Conservation (phyloP, 1,140 invertebrate genomes). For the Telenomus remus region DNA sequence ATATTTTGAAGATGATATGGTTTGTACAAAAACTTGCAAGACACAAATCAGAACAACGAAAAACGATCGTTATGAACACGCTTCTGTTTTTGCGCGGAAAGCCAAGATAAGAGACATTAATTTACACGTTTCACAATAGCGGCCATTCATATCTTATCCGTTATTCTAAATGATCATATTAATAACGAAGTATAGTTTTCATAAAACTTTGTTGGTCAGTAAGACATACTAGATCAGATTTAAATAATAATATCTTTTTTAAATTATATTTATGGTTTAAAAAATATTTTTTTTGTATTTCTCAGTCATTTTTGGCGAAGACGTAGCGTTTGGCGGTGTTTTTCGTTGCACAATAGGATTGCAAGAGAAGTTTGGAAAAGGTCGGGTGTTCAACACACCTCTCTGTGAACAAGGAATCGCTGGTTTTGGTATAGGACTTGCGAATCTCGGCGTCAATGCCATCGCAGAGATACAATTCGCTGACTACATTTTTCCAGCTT, state of each 20-base stretch:
- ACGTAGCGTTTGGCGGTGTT: slow-evolving; percentile 98
- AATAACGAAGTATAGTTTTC: no score
- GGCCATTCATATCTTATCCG: slow-evolving; percentile 18
- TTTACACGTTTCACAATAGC: slow-evolving; percentile 1
- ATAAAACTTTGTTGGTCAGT: no score
- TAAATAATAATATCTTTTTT: no score
- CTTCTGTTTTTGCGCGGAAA: no score
- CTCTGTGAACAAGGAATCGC: slow-evolving; percentile 98
- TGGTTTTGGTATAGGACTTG: slow-evolving; percentile 97
- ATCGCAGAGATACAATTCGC: slow-evolving; percentile 99
- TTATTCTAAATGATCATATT: slow-evolving; percentile 7
- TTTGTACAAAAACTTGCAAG: no score
- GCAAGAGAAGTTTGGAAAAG: slow-evolving; percentile 94
- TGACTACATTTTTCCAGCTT: slow-evolving; percentile 99
- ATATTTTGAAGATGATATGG: neutral
- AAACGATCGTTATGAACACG: no score
- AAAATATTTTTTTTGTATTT: neutral
- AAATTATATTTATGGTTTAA: neutral
- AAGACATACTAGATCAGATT: no score
- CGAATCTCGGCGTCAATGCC: slow-evolving; percentile 90
- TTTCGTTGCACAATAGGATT: slow-evolving; percentile 97
- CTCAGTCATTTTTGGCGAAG: slow-evolving; percentile 95
- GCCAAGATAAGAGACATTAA: neutral
- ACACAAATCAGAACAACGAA: no score
- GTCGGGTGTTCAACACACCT: slow-evolving; percentile 98